Evolutionary conservation across 64 coral and sea anemone species (phyloP), one percentile per base, ranked within the genome.

Genomic region (Montipora cactus): DNA sequence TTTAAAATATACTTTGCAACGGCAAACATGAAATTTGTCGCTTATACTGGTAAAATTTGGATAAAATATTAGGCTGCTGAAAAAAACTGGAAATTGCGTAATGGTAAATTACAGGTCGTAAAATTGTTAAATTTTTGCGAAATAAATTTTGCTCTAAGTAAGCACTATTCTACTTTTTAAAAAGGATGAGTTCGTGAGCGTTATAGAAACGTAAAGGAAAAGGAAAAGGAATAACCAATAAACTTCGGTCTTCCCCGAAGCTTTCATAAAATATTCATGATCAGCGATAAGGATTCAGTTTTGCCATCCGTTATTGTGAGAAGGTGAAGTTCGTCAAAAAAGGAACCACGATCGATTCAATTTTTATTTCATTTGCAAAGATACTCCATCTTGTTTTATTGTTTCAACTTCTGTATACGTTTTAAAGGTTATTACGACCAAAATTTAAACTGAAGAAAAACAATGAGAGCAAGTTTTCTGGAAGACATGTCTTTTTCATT

Each of bases 211-310:
- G 16, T 10, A 71, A 66, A 71, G 49, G 64, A 22, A 62, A 86
- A 66, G 4, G 47, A 49, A 50, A 86, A 66, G 4, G 47, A 49
- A 50, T 47, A 19, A 2, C 82, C 66, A 86, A 86, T 86, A 66
- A 71, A 5, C 66, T 86, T 3, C 16, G 45, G 37, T 49, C 10
- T 37, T 50, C 23, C 50, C 51, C 9, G 16, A 19, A 68, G 8
- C 45, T 64, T 72, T 72, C 66, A 86, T 86, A 71, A 86, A 86
- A 86, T 44, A 86, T 86, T 86, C 46, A 86, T 72, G 49, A 44
- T 23, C 22, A 45, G 18, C 50, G 68, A 86, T 44, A 50, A 19
- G 68, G 59, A 59, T 37, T 71, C 21, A 86, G 37, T 37, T 86
- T 86, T 86, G 44, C 66, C 19, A 70, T 84, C 18, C 18, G 61